phyloP scores from a whole-genome alignment of 2,797 vertebrate species.

The Atherinosoma microstoma region DNA sequence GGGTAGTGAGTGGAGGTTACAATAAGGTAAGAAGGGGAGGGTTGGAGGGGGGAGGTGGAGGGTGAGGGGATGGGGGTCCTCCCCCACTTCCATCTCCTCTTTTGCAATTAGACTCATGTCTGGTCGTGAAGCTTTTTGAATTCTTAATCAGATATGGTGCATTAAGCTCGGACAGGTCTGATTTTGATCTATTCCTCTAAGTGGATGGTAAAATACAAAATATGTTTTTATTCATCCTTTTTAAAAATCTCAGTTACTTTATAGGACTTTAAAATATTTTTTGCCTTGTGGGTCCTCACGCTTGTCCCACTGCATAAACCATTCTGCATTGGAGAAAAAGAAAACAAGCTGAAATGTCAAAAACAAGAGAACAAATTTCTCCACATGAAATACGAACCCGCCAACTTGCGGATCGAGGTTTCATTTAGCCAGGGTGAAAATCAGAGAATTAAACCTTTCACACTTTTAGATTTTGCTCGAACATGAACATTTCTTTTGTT shows the following conservation, averaged over 20 bases:
- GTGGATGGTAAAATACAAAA: no score
- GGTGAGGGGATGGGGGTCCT: background rate
- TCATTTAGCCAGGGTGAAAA: conserved; percentile 41
- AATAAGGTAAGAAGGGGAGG: conserved; percentile 75
- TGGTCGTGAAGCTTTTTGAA: conserved; percentile 24
- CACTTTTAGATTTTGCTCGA: conserved; percentile 40
- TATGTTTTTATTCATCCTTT: no score
- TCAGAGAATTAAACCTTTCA: conserved; percentile 40
- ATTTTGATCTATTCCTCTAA: no score
- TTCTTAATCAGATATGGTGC: conserved; percentile 15
- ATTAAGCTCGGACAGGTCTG: background rate
- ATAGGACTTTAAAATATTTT: background rate
- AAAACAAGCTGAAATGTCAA: background rate
- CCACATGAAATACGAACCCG: no score
- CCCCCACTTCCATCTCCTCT: conserved; percentile 22
- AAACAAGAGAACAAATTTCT: background rate
- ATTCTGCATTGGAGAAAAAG: no score
- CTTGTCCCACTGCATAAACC: background rate
- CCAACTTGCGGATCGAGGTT: conserved; percentile 23
- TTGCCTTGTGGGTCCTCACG: background rate
- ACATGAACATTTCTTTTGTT: conserved; percentile 46
- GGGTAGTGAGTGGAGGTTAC: conserved; percentile 79
- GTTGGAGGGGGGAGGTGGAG: background rate
- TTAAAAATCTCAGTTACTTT: background rate
- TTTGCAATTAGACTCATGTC: conserved; percentile 55